Conservation (phyloP, 1,140 invertebrate species). For the Galleria mellonella region DNA sequence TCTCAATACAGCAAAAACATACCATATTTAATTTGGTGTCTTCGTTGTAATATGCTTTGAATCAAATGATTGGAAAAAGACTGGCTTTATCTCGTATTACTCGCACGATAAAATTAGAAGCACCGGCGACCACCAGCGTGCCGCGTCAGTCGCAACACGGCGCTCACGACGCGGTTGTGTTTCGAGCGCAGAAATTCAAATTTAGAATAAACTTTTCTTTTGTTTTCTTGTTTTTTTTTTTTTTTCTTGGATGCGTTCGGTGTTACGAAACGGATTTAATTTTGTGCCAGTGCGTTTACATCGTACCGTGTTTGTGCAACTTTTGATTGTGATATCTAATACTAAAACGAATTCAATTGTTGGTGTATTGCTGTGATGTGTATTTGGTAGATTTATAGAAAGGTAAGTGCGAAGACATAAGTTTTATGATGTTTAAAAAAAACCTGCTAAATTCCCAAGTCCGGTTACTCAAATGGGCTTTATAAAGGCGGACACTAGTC, state of each 20-base stretch:
- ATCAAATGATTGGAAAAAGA: conserved; percentile 59
- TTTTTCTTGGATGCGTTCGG: conserved; percentile 21
- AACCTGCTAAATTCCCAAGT: too few relatives aligned
- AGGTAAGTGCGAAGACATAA: conserved; percentile 9
- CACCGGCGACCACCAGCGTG: conserved; percentile 36
- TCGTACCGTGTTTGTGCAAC: conserved; percentile 34
- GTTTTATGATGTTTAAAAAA: conserved; percentile 4
- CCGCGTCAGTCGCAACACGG: conserved; percentile 51
- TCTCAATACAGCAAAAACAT: too few relatives aligned
- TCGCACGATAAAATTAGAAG: conserved; percentile 68
- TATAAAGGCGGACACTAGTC: too few relatives aligned
- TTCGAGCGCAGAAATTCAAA: conserved; percentile 17
- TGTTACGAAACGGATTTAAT: conserved; percentile 47
- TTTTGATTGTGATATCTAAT: conserved; percentile 25
- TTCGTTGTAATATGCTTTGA: conserved; percentile 21
- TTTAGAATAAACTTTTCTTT: conserved; percentile 19
- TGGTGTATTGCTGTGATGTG: conserved; percentile 39
- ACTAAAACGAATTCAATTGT: conserved; percentile 18
- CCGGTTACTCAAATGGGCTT: too few relatives aligned
- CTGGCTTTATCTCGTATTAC: conserved; percentile 70
- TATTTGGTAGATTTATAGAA: conserved; percentile 15
- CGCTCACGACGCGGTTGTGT: conserved; percentile 13
- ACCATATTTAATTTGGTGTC: too few relatives aligned
- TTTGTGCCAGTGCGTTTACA: conserved; percentile 44
- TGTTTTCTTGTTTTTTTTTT: conserved; percentile 46